A percentile compares a stretch with the other conserved stretches of the same genome.
These are phyloP conservation scores for Sthenelais limicola DNA, from an alignment of 2,888 invertebrate species.

Conservation along the genomic window DNA sequence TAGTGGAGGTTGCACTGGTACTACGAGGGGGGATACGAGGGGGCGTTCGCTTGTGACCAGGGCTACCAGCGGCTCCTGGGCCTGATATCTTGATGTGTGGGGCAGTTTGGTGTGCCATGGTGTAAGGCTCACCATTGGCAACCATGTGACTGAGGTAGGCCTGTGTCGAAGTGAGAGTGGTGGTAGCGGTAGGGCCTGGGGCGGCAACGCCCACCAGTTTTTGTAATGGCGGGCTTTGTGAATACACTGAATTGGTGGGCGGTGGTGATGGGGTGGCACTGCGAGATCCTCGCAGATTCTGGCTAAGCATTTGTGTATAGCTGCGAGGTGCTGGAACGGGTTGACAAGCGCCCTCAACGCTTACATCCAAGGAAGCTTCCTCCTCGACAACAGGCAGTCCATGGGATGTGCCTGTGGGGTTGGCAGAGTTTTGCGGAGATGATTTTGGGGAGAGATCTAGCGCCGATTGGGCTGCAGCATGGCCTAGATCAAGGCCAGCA, in stretches of 20 bases:
- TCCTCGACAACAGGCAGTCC: slow-evolving; percentile 5
- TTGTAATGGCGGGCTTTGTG: too few relatives aligned
- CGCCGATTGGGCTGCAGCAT: too few relatives aligned
- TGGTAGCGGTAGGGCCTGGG: too few relatives aligned
- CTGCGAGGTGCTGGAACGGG: neutral
- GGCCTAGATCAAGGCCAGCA: slow-evolving; percentile 4
- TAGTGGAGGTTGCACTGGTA: slow-evolving; percentile 13
- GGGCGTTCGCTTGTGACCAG: slow-evolving; percentile 13
- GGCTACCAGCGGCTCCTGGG: neutral
- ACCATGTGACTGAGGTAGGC: slow-evolving; percentile 8
- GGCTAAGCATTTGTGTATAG: slow-evolving; percentile 11
- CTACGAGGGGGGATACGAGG: slow-evolving; percentile 9
- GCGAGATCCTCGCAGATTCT: neutral
- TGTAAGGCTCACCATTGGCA: neutral
- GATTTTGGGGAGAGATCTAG: too few relatives aligned
- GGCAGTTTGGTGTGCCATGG: neutral
- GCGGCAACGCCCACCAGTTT: too few relatives aligned
- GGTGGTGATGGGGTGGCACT: slow-evolving; percentile 25
- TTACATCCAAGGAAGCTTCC: slow-evolving; percentile 2
- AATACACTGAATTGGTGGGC: too few relatives aligned
- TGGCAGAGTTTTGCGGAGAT: slow-evolving; percentile 1
- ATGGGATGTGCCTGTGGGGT: neutral
- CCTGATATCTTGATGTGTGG: slow-evolving; percentile 9
- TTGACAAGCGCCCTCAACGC: too few relatives aligned
- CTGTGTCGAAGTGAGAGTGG: too few relatives aligned